phyloP scores from a whole-genome alignment of 2,888 invertebrate genomes.

The Agrotis segetum region DNA sequence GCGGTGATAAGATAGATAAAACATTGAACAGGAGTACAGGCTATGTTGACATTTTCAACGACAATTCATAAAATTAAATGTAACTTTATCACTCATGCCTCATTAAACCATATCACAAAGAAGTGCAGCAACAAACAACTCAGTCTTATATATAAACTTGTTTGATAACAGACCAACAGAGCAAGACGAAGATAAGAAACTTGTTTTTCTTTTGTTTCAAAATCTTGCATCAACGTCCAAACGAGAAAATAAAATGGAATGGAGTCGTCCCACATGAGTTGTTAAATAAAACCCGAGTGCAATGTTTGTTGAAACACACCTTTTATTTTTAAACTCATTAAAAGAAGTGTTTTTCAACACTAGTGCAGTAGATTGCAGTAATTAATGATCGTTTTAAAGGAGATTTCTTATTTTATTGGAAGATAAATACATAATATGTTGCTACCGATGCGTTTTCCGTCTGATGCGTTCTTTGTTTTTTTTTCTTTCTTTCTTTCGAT shows the following conservation, averaged over 20 bases:
- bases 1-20: no score
- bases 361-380: conserved; percentile 32
- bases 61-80: no score
- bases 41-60: no score
- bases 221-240: conserved; percentile 7
- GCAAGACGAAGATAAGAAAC: conserved; percentile 28
- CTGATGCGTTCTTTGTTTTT: not conserved
- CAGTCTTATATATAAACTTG: conserved; percentile 33
- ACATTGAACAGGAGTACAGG: no score
- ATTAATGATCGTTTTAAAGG: conserved; percentile 20
- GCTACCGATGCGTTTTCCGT: not conserved
- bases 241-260: conserved; percentile 28
- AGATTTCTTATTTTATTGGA: conserved; percentile 1
- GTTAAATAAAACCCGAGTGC: conserved; percentile 1
- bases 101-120: conserved; percentile 18
- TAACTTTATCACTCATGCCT: not conserved
- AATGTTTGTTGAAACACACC: conserved; percentile 20
- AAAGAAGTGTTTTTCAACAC: conserved; percentile 14
- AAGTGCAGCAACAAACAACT: conserved; percentile 17
- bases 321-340: conserved; percentile 36
- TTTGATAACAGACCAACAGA: conserved; percentile 23
- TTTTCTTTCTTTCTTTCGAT: no score
- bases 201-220: conserved; percentile 31
- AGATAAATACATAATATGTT: conserved; percentile 16
- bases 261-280: conserved; percentile 13